phyloP scores from a whole-genome alignment of 2,797 vertebrate genomes.

The Denticeps clupeoides region DNA sequence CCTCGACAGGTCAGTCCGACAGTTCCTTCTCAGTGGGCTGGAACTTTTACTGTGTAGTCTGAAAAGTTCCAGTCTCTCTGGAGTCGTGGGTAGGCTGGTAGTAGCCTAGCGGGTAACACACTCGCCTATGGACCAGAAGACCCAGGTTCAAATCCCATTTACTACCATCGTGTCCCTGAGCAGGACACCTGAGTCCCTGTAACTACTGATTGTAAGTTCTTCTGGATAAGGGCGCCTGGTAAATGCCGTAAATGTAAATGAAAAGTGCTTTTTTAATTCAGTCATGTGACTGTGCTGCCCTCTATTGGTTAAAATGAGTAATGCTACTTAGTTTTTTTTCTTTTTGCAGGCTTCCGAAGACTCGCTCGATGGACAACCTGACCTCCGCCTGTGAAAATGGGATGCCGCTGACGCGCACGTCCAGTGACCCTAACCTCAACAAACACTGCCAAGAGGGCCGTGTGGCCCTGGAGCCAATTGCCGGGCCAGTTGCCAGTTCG shows the following conservation, averaged over 20 bases:
- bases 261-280: background rate
- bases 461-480: slow-evolving; percentile 57
- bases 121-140: too few relatives aligned
- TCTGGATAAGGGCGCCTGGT: too few relatives aligned
- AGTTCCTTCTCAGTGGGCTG: background rate
- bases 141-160: too few relatives aligned
- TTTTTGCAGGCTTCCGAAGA: slow-evolving; percentile 83
- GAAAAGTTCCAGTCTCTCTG: too few relatives aligned
- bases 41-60: too few relatives aligned
- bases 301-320: background rate
- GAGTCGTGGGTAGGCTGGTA: too few relatives aligned
- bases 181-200: too few relatives aligned
- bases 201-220: too few relatives aligned
- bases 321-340: background rate
- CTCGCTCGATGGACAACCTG: slow-evolving; percentile 93
- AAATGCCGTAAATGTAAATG: too few relatives aligned
- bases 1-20: slow-evolving; percentile 71
- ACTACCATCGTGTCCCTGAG: too few relatives aligned
- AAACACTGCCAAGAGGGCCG: slow-evolving; percentile 87
- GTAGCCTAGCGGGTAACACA: too few relatives aligned
- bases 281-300: too few relatives aligned
- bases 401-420: slow-evolving; percentile 80
- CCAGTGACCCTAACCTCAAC: slow-evolving; percentile 97
- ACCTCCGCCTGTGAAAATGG: slow-evolving; percentile 83
- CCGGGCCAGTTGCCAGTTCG: slow-evolving; percentile 33